Evolutionary conservation across 1,140 invertebrate species (phyloP).

Genomic region (Calephelis nemesis): DNA sequence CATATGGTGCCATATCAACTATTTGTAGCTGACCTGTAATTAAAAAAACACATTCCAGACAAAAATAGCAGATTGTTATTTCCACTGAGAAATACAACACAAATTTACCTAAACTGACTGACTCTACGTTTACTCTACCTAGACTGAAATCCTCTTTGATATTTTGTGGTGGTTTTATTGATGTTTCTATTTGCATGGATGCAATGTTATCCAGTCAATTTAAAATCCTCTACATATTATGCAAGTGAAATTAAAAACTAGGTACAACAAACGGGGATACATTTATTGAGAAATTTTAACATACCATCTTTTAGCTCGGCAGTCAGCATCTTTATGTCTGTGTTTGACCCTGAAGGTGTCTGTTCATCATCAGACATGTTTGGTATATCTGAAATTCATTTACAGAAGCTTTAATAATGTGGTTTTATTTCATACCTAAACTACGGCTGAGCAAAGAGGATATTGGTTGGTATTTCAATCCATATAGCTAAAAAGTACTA

Average conservation of each 20-base stretch:
- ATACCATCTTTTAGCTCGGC: slow-evolving; percentile 57
- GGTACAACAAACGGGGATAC: background rate
- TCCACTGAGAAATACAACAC: too few relatives aligned
- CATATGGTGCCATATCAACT: slow-evolving; percentile 49
- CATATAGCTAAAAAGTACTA: too few relatives aligned
- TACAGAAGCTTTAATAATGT: background rate
- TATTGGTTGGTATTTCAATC: too few relatives aligned
- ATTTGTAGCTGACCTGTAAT: slow-evolving; percentile 56
- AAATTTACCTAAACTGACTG: too few relatives aligned
- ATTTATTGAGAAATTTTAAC: background rate
- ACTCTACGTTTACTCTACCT: too few relatives aligned
- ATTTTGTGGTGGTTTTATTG: too few relatives aligned
- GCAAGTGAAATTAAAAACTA: too few relatives aligned
- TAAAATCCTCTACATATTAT: too few relatives aligned
- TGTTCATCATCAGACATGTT: slow-evolving; percentile 48
- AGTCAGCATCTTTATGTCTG: slow-evolving; percentile 33
- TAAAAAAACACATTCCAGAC: slow-evolving; percentile 5
- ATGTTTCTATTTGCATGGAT: too few relatives aligned
- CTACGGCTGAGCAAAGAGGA: too few relatives aligned
- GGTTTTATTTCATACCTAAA: background rate
- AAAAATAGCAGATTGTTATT: background rate
- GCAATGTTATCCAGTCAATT: too few relatives aligned
- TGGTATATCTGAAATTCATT: slow-evolving; percentile 24
- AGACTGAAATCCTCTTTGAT: too few relatives aligned
- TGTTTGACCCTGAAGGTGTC: slow-evolving; percentile 20